Evolutionary conservation across 2,888 invertebrate genomes (phyloP).

Genomic region (Phoenoteleia sp.): DNA sequence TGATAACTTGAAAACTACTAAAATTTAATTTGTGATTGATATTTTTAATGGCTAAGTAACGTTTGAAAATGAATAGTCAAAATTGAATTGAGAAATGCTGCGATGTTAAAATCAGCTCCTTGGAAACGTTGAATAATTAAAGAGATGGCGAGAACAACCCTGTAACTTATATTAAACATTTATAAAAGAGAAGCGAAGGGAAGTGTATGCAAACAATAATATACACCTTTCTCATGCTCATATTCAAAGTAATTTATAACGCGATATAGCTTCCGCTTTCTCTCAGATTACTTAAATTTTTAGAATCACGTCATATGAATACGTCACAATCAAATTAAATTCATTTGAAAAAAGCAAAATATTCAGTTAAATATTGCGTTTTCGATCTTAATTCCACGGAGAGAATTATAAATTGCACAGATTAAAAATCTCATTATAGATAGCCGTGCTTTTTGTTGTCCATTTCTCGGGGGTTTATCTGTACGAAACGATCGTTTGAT

Average conservation of each 20-base stretch:
- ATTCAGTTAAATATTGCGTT: constrained; percentile 22
- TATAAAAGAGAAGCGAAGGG: constrained; percentile 47
- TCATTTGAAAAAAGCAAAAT: neutral
- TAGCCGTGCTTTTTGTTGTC: constrained; percentile 17
- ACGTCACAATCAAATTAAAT: constrained; percentile 34
- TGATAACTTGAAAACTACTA: neutral
- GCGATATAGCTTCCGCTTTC: constrained; percentile 39
- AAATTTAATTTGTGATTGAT: constrained; percentile 7
- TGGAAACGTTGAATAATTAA: constrained; percentile 51
- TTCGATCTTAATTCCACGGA: constrained; percentile 22
- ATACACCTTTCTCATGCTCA: constrained; percentile 50
- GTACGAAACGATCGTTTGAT: constrained; percentile 32
- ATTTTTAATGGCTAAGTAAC: neutral
- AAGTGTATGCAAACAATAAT: constrained; percentile 56
- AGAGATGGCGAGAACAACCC: constrained; percentile 45
- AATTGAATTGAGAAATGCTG: constrained; percentile 14
- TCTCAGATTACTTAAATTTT: constrained; percentile 56
- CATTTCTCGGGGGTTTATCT: constrained; percentile 30
- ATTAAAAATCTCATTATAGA: constrained; percentile 52
- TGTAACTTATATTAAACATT: constrained; percentile 63
- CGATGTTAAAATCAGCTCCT: constrained; percentile 51
- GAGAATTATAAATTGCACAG: neutral
- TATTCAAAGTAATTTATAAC: constrained; percentile 59
- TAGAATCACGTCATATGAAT: constrained; percentile 19
- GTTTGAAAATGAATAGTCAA: constrained; percentile 22